These are phyloP conservation scores for Pedicia rivosa DNA, from an alignment of 2,888 invertebrate genomes.

Conservation along the genomic window DNA sequence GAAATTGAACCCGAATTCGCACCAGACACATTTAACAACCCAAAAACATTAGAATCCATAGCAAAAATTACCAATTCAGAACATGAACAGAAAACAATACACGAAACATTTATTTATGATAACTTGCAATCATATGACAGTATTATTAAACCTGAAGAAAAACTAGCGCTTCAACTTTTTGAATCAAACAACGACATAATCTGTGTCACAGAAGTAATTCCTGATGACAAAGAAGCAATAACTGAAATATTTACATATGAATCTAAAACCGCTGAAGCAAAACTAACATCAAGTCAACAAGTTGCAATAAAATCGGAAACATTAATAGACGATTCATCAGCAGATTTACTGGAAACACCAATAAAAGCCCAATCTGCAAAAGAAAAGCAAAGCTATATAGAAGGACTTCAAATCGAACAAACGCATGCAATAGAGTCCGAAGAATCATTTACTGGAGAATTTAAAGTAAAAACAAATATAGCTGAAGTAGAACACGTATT, in stretches of 20 bases:
- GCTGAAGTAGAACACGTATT: constrained; percentile 30
- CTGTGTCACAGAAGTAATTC: neutral
- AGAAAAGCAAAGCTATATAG: too few relatives aligned
- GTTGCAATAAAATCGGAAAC: constrained; percentile 34
- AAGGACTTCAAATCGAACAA: too few relatives aligned
- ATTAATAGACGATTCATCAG: constrained; percentile 24
- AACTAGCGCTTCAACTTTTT: constrained; percentile 21
- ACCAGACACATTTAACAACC: constrained; percentile 24
- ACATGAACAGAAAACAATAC: constrained; percentile 25
- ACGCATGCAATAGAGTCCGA: too few relatives aligned
- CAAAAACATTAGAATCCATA: constrained; percentile 13
- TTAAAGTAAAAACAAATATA: constrained; percentile 9
- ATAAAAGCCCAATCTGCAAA: too few relatives aligned
- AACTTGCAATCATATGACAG: constrained; percentile 20
- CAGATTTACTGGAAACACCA: constrained; percentile 13
- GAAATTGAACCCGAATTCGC: constrained; percentile 32
- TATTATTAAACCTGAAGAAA: constrained; percentile 28
- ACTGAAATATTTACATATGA: constrained; percentile 10
- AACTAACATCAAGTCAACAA: constrained; percentile 29
- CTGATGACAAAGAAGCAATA: neutral
- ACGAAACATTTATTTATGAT: constrained; percentile 26
- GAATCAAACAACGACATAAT: constrained; percentile 32
- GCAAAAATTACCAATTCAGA: constrained; percentile 16
- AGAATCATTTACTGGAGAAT: too few relatives aligned
- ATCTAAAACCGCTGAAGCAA: constrained; percentile 19